phyloP scores from a whole-genome alignment of 2,797 vertebrate species.

The Pseudopleuronectes americanus region DNA sequence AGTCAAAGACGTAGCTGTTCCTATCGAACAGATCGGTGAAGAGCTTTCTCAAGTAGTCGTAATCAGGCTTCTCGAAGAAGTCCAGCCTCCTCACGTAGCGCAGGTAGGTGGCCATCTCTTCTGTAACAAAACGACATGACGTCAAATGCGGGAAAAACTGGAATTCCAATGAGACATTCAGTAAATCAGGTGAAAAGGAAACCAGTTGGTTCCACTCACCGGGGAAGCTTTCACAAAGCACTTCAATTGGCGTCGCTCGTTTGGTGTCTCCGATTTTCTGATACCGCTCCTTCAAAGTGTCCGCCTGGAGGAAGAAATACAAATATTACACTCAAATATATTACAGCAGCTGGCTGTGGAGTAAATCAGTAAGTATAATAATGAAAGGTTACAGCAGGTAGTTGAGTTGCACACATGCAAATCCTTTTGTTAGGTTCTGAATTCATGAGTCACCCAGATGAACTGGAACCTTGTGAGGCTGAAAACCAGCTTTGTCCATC shows the following conservation, averaged over 20 bases:
- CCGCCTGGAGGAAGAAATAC: slow-evolving; percentile 82
- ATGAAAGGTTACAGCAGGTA: too few relatives aligned
- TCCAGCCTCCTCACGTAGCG: slow-evolving; percentile 96
- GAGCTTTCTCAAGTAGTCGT: slow-evolving; percentile 96
- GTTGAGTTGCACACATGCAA: too few relatives aligned
- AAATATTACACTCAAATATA: background rate
- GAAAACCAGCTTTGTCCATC: too few relatives aligned
- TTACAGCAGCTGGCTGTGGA: too few relatives aligned
- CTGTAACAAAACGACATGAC: slow-evolving; percentile 74
- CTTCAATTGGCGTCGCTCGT: slow-evolving; percentile 94
- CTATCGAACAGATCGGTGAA: slow-evolving; percentile 96
- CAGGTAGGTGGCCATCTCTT: slow-evolving; percentile 98
- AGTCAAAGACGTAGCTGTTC: slow-evolving; percentile 95
- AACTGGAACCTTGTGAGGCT: too few relatives aligned
- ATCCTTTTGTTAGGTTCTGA: too few relatives aligned
- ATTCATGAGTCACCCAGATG: too few relatives aligned
- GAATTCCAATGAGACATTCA: background rate
- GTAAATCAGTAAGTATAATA: too few relatives aligned
- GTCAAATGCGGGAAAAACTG: slow-evolving; percentile 7
- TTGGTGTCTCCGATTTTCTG: slow-evolving; percentile 99
- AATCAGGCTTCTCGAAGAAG: slow-evolving; percentile 98
- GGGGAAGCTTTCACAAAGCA: slow-evolving; percentile 96
- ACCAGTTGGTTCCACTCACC: slow-evolving; percentile 79
- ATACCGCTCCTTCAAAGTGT: slow-evolving; percentile 96
- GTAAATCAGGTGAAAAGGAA: background rate